A percentile compares a stretch with the other conserved stretches of the same genome.
These are phyloP conservation scores for Alca torda DNA, from an alignment of 2,797 vertebrate species.

Conservation along the genomic window DNA sequence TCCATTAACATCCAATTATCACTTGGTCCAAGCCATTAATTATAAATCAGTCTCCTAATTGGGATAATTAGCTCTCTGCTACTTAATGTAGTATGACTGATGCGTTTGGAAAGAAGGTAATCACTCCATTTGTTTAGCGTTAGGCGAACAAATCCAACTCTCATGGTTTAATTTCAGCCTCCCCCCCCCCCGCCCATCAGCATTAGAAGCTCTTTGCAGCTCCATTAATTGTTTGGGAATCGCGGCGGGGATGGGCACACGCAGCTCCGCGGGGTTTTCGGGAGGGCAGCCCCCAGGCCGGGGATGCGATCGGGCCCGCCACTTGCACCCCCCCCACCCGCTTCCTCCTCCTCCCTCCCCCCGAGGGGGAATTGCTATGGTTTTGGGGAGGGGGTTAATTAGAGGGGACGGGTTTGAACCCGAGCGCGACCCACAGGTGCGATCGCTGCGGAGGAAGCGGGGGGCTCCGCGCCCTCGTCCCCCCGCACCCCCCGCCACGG, in stretches of 20 bases:
- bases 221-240: slow-evolving; percentile 53
- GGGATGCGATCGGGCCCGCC: neutral
- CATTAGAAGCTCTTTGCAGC: slow-evolving; percentile 68
- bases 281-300: neutral
- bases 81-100: slow-evolving; percentile 90
- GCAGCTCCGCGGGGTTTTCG: neutral
- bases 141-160: slow-evolving; percentile 80
- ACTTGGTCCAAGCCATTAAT: slow-evolving; percentile 92
- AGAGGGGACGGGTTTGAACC: neutral
- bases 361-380: neutral
- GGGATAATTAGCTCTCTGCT: slow-evolving; percentile 93
- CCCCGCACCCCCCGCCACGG: no score
- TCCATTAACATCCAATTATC: slow-evolving; percentile 99
- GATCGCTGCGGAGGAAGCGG: neutral
- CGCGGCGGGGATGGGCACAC: neutral
- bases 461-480: neutral
- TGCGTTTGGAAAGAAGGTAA: slow-evolving; percentile 84
- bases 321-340: neutral
- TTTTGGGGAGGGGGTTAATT: neutral
- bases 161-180: slow-evolving; percentile 69
- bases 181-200: neutral
- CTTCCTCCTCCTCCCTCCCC: neutral
- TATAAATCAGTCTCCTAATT: slow-evolving; percentile 96
- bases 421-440: neutral
- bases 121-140: slow-evolving; percentile 79